These are phyloP conservation scores for Drosophila paulistorum DNA, from an alignment of 1,140 invertebrate genomes.

Conservation along the genomic window DNA sequence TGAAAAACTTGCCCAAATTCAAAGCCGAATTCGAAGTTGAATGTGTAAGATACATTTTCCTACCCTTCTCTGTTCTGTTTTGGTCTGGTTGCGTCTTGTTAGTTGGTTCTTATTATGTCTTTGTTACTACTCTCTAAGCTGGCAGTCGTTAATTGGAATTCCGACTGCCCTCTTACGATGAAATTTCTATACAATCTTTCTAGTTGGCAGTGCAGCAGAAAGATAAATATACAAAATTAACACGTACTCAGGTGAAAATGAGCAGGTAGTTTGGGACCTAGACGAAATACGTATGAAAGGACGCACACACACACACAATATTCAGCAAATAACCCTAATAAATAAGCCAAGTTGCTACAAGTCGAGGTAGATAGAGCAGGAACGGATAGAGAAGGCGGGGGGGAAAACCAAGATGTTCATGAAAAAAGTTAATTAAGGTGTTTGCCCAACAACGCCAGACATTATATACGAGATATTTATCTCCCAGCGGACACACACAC, in stretches of 20 bases:
- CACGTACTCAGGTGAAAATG: conserved; percentile 79
- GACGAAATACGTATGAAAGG: conserved; percentile 40
- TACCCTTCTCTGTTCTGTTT: conserved; percentile 1
- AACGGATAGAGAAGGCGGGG: conserved; percentile 7
- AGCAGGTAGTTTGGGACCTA: conserved; percentile 60
- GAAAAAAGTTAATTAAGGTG: conserved; percentile 81
- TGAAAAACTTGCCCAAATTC: conserved; percentile 46
- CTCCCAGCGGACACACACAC: conserved; percentile 42
- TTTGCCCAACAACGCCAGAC: conserved; percentile 66
- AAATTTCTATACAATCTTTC: conserved; percentile 60
- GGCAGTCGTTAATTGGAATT: conserved; percentile 74
- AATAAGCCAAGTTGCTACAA: conserved; percentile 73
- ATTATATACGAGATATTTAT: conserved; percentile 79
- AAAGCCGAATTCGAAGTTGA: conserved; percentile 46
- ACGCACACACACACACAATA: conserved; percentile 35
- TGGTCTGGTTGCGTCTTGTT: neutral
- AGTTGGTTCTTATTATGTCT: conserved; percentile 28
- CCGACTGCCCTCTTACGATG: conserved; percentile 39
- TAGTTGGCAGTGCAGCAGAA: conserved; percentile 50
- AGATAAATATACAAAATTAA: conserved; percentile 81
- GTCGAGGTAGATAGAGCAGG: conserved; percentile 27
- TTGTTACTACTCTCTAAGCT: conserved; percentile 33
- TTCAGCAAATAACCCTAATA: conserved; percentile 75
- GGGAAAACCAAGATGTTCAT: conserved; percentile 56
- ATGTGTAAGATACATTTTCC: conserved; percentile 65